Base-by-base conservation (phyloP, 2,888 invertebrate species). In the Protonemura montana region DNA sequence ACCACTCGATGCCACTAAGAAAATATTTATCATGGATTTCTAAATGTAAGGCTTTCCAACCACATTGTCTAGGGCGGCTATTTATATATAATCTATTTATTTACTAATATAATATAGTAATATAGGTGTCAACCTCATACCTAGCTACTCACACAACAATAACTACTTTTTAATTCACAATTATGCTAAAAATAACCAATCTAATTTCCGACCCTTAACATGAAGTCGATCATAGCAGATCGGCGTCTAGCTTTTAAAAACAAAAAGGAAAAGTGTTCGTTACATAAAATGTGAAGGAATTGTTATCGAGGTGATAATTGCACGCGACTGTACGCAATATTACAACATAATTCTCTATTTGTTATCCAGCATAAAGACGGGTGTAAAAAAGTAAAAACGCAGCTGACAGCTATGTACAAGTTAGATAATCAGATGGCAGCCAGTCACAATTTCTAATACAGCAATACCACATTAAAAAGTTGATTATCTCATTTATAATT, bases 21-120 rank as follows among this genome's bases (percentile, higher is more conserved):
- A 84, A 84, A 84, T 84, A 84, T 84, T 26, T 81, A 84, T 84
- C 21, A 84, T 84, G 84, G 76, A 84, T 76, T 42, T 81, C 81
- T 81, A 81, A 30, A 29, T 81, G 81, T 81, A 81, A 81, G 81
- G 81, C 81, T 81, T 81, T 84, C 84, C 84, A 28, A 84, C 59
- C 76, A 84, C 76, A 29, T 84, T 76, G 21, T 28, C 81, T 81
- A 81, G 30, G 29, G 59, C 21, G 3, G 59, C 59, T 59, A 81
- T 29, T 81, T 29, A 30, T 81, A n/a, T n/a, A 25, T 28, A 26
- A 80, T 25, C 29, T 26, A 28, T 28, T 78, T 78, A 10, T 78
- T 13, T 78, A 78, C 27, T 6, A 81, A 81, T 81, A 81, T 81
- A 81, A 29, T 81, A 30, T 6, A 35, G 35, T n/a, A n/a, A n/a